These are phyloP conservation scores for Crypturellus undulatus DNA, from an alignment of 2,113 vertebrate genomes.

Conservation along the genomic window DNA sequence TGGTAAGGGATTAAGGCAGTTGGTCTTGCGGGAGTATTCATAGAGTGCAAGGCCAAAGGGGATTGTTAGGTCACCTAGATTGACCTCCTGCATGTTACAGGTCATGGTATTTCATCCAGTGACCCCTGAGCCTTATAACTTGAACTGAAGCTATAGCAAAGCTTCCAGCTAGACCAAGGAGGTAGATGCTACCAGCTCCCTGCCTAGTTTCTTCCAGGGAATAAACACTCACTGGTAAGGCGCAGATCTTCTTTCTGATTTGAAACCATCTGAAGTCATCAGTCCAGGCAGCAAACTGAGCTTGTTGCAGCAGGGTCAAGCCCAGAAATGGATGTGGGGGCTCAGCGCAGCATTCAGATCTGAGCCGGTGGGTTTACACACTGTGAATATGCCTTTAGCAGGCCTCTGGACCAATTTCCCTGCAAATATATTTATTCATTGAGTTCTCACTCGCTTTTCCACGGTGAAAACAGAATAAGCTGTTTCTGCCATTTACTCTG, in stretches of 20 bases:
- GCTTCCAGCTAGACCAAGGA: not conserved
- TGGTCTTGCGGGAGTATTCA: constrained; percentile 60
- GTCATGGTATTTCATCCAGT: not conserved
- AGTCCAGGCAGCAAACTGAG: not conserved
- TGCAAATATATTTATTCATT: not conserved
- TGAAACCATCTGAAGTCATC: not conserved
- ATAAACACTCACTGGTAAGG: not conserved
- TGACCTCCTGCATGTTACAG: constrained; percentile 8
- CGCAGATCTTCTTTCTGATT: not conserved
- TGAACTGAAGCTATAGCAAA: not conserved
- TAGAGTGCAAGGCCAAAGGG: constrained; percentile 13
- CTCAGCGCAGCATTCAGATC: not conserved
- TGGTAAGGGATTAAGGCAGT: constrained; percentile 70
- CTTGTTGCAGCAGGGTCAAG: not conserved
- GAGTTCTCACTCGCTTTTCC: accelerated
- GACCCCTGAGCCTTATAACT: not conserved
- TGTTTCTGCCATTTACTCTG: not conserved
- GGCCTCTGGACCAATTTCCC: not conserved
- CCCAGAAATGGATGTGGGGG: not conserved
- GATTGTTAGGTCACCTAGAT: constrained; percentile 31
- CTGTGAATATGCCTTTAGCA: not conserved
- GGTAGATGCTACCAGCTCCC: not conserved
- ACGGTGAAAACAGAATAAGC: not conserved
- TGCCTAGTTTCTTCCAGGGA: not conserved
- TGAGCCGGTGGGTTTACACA: accelerated